phyloP scores from a whole-genome alignment of 1,140 invertebrate genomes.

The Agrilus planipennis region DNA sequence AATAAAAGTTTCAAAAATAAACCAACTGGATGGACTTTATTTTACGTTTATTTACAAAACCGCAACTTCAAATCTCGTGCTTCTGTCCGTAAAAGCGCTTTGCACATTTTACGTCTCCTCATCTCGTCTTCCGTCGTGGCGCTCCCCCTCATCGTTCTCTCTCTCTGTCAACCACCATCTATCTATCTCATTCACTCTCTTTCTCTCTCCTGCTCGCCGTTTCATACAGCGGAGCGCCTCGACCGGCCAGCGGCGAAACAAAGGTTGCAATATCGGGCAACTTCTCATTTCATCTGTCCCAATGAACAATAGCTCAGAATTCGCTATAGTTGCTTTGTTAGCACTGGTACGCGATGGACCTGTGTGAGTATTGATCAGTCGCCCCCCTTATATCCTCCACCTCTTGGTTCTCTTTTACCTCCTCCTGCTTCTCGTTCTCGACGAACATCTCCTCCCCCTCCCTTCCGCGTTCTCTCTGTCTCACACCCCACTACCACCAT shows the following conservation, averaged over 20 bases:
- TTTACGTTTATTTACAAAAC: too few relatives aligned
- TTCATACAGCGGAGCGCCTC: background rate
- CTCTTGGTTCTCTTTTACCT: constrained; percentile 10
- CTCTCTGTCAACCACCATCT: constrained; percentile 10
- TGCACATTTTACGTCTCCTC: too few relatives aligned
- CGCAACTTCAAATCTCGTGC: too few relatives aligned
- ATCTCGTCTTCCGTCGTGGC: too few relatives aligned
- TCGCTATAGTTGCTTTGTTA: constrained; percentile 37
- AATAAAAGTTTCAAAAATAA: too few relatives aligned
- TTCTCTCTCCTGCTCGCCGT: background rate
- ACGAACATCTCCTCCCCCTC: constrained; percentile 12
- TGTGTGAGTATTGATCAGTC: constrained; percentile 36
- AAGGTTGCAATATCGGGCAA: constrained; percentile 29
- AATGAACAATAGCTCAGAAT: constrained; percentile 37
- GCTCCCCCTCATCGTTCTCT: constrained; percentile 10
- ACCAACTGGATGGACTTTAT: too few relatives aligned
- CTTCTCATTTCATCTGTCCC: constrained; percentile 36
- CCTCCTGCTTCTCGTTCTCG: constrained; percentile 12
- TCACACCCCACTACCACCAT: constrained; percentile 2
- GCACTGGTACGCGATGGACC: constrained; percentile 36
- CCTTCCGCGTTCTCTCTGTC: constrained; percentile 12
- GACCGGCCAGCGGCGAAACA: constrained; percentile 9
- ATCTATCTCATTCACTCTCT: background rate
- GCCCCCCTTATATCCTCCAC: constrained; percentile 19
- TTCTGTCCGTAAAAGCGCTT: too few relatives aligned